phyloP scores from a whole-genome alignment of 2,797 vertebrate species.

The Myotis findleyi region DNA sequence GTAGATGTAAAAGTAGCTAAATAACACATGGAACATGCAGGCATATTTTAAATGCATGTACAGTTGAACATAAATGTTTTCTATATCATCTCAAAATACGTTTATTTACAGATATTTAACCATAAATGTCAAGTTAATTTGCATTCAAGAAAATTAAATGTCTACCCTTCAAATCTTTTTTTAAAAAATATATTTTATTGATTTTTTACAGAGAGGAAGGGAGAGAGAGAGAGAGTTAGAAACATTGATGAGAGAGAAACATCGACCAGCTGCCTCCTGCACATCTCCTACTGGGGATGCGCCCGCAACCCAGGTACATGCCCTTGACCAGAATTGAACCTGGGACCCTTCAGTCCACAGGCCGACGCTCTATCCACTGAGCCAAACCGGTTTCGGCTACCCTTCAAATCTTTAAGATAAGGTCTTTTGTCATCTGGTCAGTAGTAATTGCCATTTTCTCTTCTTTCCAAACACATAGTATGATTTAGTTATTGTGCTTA shows the following conservation, averaged over 20 bases:
- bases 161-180: too few species aligned
- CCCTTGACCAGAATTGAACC: too few species aligned
- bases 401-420: background rate
- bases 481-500: background rate
- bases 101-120: background rate
- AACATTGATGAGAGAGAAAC: too few species aligned
- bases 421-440: background rate
- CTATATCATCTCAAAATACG: background rate
- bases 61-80: background rate
- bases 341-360: too few species aligned
- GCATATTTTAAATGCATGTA: background rate
- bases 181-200: too few species aligned
- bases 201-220: too few species aligned
- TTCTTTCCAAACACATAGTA: background rate
- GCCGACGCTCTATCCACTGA: too few species aligned
- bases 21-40: background rate
- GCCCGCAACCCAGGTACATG: too few species aligned
- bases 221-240: too few species aligned
- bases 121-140: background rate
- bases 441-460: background rate
- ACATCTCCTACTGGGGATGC: too few species aligned
- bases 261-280: too few species aligned
- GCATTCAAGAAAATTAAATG: background rate
- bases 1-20: background rate
- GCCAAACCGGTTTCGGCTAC: too few species aligned